Base-by-base conservation (phyloP, 2,888 invertebrate species). In the Frankliniella fusca region DNA sequence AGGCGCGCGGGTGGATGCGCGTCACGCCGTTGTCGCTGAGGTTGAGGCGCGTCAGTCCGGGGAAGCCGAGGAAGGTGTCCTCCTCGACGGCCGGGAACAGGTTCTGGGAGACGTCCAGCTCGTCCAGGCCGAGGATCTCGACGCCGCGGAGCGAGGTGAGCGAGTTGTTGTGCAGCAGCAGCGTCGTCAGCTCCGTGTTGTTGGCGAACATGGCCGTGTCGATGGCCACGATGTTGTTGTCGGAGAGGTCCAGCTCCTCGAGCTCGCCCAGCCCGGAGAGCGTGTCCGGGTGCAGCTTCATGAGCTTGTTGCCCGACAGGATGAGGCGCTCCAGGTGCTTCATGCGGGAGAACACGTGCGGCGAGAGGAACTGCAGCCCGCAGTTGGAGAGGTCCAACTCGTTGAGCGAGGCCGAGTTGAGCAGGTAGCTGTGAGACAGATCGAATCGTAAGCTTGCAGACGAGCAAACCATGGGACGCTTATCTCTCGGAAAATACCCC, bases 231-330 rank as follows among this genome's bases (percentile, higher is more conserved):
- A 95, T 90, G 10, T 90, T 89, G 86, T 95, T 95, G 84, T 92
- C 91, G 27, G 94, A 93, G 12, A 95, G 88, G 86, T 94, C 93
- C 49, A 95, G 87, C 86, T 94, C 94, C 86, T 93, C 92, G 82
- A 95, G 90, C 81, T 91, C 91, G 18, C 91, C 89, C 48, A 93
- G 88, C 38, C 90, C 89, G 83, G 91, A 91, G 87, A 95, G 94
- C 0, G 91, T 90, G 82, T 89, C 89, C 28, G 89, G 89, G 83
- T 92, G 91, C 85, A 93, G 89, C 81, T 91, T 90, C 81, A 90
- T 90, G 81, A 95, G 88, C 82, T 90, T 90, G 86, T 95, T 95
- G 82, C 92, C 91, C 50, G 92, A 91, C 83, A 94, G 88, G 86
- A 93, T 93, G 81, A 94, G 89, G 86, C 92, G 93, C 86, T 92